These are phyloP conservation scores for Apis florea DNA, from an alignment of 1,140 invertebrate genomes.

Conservation along the genomic window DNA sequence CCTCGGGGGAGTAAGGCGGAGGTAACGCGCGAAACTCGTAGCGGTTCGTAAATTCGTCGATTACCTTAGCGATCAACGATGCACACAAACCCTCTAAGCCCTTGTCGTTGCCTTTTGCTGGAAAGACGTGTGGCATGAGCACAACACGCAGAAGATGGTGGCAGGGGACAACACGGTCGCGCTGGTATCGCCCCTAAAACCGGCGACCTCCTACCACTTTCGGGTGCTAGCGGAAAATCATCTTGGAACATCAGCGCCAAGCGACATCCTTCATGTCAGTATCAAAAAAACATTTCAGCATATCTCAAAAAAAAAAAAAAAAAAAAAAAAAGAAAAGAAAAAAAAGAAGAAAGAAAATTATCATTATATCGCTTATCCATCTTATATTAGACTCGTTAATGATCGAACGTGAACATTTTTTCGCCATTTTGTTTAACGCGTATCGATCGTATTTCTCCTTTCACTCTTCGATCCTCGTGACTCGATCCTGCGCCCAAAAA, in stretches of 20 bases:
- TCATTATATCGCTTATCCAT: constrained; percentile 39
- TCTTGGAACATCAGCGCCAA: constrained; percentile 84
- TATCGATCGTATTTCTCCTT: neutral
- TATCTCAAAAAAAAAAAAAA: constrained; percentile 28
- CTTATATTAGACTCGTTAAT: neutral
- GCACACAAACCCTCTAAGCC: constrained; percentile 60
- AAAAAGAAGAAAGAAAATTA: constrained; percentile 3
- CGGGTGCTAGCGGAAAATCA: constrained; percentile 85
- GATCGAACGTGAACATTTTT: neutral
- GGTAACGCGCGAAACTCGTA: neutral
- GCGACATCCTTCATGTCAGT: constrained; percentile 83
- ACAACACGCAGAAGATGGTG: constrained; percentile 81
- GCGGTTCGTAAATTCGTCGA: constrained; percentile 9
- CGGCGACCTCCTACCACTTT: constrained; percentile 85
- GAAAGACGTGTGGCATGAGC: constrained; percentile 82
- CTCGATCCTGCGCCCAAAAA: neutral
- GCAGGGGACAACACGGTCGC: constrained; percentile 82
- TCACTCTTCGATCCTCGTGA: neutral
- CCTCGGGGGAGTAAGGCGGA: neutral
- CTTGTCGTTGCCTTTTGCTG: constrained; percentile 65
- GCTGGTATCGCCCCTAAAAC: constrained; percentile 82
- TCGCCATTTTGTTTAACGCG: neutral
- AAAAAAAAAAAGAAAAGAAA: neutral
- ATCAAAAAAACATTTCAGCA: constrained; percentile 63
- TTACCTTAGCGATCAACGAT: constrained; percentile 19